Percentiles rank a stretch among this genome's conserved stretches.
Evolutionary conservation across 1,140 invertebrate genomes (phyloP).

Genomic region (Macrocentrus cingulum): DNA sequence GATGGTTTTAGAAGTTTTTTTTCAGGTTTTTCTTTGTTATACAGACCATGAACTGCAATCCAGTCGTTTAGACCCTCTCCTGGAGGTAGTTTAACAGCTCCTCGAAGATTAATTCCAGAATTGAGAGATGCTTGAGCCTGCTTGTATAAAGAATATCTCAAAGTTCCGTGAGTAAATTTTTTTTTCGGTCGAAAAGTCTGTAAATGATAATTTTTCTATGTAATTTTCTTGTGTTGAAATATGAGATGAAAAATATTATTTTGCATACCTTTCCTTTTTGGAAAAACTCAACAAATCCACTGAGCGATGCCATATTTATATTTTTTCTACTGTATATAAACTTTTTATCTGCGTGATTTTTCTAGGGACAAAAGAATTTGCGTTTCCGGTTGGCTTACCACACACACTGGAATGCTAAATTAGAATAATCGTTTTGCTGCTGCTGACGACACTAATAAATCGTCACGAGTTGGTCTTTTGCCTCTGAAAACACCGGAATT

Average conservation of each 20-base stretch:
- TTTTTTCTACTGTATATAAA: background rate
- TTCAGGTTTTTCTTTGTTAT: background rate
- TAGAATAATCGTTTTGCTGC: background rate
- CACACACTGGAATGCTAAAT: conserved; percentile 5
- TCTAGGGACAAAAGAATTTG: background rate
- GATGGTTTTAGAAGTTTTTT: conserved; percentile 7
- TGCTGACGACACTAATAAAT: background rate
- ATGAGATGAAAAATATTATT: too few species aligned
- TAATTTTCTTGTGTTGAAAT: background rate
- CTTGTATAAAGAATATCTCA: conserved; percentile 90
- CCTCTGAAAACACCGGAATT: too few species aligned
- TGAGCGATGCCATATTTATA: conserved; percentile 56
- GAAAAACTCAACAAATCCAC: conserved; percentile 78
- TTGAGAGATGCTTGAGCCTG: conserved; percentile 91
- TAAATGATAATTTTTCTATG: conserved; percentile 28
- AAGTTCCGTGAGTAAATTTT: conserved; percentile 85
- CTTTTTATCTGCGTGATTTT: background rate
- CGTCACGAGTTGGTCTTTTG: background rate
- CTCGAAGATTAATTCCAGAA: conserved; percentile 88
- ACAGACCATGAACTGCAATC: conserved; percentile 90
- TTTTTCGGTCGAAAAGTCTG: conserved; percentile 91
- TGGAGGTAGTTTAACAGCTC: conserved; percentile 81
- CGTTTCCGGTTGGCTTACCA: background rate
- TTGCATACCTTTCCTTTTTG: conserved; percentile 82
- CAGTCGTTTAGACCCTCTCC: conserved; percentile 92